A percentile compares a stretch with the other conserved stretches of the same genome.
phyloP scores from a whole-genome alignment of 2,113 vertebrate species.

The Chamaea fasciata region DNA sequence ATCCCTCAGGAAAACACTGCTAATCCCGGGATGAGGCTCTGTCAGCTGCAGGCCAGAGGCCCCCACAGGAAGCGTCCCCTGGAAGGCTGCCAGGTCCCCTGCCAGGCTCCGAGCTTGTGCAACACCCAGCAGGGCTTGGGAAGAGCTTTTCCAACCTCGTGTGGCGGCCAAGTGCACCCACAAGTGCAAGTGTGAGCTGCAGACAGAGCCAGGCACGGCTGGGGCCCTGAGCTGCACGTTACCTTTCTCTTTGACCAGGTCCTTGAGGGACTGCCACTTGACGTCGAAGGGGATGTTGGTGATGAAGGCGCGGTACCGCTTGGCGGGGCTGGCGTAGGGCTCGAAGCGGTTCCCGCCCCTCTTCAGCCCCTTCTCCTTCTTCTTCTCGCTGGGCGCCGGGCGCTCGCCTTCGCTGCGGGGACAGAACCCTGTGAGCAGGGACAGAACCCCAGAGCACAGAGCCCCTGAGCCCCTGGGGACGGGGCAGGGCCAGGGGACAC shows the following conservation, averaged over 20 bases:
- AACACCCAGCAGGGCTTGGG: background rate
- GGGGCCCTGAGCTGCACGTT: slow-evolving; percentile 66
- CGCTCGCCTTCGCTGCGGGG: slow-evolving; percentile 78
- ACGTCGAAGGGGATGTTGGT: slow-evolving; percentile 98
- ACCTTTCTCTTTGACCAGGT: slow-evolving; percentile 99
- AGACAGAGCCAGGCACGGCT: slow-evolving; percentile 42
- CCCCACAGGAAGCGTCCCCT: background rate
- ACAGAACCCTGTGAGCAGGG: background rate
- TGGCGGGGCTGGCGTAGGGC: slow-evolving; percentile 87
- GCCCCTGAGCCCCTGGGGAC: too few relatives aligned
- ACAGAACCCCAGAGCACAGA: too few relatives aligned
- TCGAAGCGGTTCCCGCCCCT: slow-evolving; percentile 88
- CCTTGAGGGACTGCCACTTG: slow-evolving; percentile 97
- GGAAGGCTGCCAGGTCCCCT: slow-evolving; percentile 25
- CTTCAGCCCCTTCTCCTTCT: slow-evolving; percentile 90
- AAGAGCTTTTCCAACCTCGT: background rate
- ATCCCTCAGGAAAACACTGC: background rate
- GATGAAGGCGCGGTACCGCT: slow-evolving; percentile 93
- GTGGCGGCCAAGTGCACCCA: slow-evolving; percentile 7
- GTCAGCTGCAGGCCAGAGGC: slow-evolving; percentile 11
- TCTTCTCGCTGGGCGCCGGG: slow-evolving; percentile 77
- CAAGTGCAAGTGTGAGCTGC: background rate
- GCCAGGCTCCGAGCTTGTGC: background rate
- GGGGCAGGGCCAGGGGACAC: too few relatives aligned
- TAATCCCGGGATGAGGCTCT: background rate